Evolutionary conservation across 1,140 invertebrate species (phyloP), one percentile per base, ranked within the genome.

Genomic region (Ridgeia piscesae): DNA sequence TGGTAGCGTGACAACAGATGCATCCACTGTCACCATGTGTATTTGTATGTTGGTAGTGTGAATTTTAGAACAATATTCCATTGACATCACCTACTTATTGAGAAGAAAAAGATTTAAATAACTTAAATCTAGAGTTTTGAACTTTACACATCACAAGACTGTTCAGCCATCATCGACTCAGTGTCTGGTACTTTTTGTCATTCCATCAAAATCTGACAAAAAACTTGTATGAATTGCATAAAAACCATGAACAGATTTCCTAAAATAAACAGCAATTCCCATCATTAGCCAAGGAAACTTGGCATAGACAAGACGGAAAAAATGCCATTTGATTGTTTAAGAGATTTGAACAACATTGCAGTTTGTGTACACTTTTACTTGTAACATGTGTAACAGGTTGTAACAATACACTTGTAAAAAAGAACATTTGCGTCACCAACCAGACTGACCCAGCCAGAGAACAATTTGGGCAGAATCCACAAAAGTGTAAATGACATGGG

Each of bases 211-310:
- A 77, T 77, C 58, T 77, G 58, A 77, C 27, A 4, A 77, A 4
- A 77, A 77, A 77, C 58, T 77, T 27, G 58, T 77, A 77, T 77
- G 58, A 77, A 77, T 77, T 77, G 58, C 58, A 77, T 77, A 77
- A 77, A n/a, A 77, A 77, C 27, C 58, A 77, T 11, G 11, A 77
- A 77, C 2, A 77, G 2, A 77, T 77, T 77, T 77, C 58, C 58
- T 77, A 77, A 77, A 77, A 77, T 77, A 0, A 21, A 6, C 58
- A 77, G 2, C 27, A 77, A 77, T 27, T 77, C 11, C 11, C 42
- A 77, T 21, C 4, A 4, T 77, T 77, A 77, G 58, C 58, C 58
- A 77, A 77, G 58, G 58, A 31, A 17, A 77, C 58, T 31, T 21
- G 8, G 48, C 21, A 50, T n/a, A n/a, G n/a, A n/a, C n/a, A n/a